These are phyloP conservation scores for Drosophila repleta DNA, from an alignment of 1,140 invertebrate genomes.

Conservation along the genomic window DNA sequence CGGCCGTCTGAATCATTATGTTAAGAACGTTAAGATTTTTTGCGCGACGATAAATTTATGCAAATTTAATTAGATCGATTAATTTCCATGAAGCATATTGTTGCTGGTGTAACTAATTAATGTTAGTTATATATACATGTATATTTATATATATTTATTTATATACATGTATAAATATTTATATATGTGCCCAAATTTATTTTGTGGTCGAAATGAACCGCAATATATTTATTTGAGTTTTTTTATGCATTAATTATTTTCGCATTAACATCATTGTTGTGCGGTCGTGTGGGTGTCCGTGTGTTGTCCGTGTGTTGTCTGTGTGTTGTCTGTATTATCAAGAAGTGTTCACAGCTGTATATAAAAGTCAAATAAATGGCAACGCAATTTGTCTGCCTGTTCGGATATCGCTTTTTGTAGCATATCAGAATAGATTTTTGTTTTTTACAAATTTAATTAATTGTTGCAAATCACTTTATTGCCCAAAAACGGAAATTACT, in stretches of 20 bases:
- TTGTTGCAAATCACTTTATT: background rate
- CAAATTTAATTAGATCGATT: slow-evolving; percentile 52
- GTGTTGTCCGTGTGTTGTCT: background rate
- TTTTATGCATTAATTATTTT: slow-evolving; percentile 47
- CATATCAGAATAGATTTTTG: slow-evolving; percentile 1
- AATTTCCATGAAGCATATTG: slow-evolving; percentile 26
- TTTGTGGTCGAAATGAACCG: slow-evolving; percentile 8
- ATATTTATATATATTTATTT: background rate
- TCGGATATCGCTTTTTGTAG: background rate
- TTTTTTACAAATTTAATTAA: background rate
- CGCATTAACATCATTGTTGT: slow-evolving; percentile 23
- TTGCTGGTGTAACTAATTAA: slow-evolving; percentile 15
- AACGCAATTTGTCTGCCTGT: slow-evolving; percentile 1
- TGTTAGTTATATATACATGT: background rate
- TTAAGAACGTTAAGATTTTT: background rate
- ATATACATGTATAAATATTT: background rate
- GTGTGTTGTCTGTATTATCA: background rate
- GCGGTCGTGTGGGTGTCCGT: background rate
- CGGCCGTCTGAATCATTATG: background rate
- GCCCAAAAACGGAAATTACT: background rate
- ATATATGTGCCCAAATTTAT: background rate
- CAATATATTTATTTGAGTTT: slow-evolving; percentile 23
- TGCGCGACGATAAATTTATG: slow-evolving; percentile 33
- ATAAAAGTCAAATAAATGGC: slow-evolving; percentile 34
- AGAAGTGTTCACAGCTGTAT: slow-evolving; percentile 1